phyloP scores from a whole-genome alignment of 1,140 invertebrate genomes.

The Drosophila prosaltans region DNA sequence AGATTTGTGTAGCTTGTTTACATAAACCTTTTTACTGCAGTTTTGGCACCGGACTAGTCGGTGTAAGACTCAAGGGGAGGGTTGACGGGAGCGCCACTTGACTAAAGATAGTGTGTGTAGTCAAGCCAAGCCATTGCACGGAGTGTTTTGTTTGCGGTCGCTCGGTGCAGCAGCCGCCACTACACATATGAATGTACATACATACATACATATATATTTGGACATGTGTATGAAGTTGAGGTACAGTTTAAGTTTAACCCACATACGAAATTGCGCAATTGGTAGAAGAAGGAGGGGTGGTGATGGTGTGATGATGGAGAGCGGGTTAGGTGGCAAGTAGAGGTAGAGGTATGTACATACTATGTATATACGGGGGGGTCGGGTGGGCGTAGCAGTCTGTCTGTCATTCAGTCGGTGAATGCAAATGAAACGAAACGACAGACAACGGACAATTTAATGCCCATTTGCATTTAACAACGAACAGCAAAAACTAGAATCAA shows the following conservation, averaged over 20 bases:
- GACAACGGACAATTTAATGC: constrained; percentile 75
- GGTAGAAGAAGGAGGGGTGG: constrained; percentile 23
- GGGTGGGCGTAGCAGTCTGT: constrained; percentile 18
- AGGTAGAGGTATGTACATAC: neutral
- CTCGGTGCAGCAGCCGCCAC: constrained; percentile 47
- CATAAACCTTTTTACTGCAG: constrained; percentile 60
- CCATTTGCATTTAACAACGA: constrained; percentile 73
- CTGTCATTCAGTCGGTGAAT: constrained; percentile 37
- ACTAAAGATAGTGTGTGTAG: constrained; percentile 5
- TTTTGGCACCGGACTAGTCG: constrained; percentile 23
- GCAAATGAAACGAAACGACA: constrained; percentile 76
- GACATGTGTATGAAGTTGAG: neutral
- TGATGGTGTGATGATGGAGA: too few species aligned
- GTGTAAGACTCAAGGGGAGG: neutral
- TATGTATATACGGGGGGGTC: neutral
- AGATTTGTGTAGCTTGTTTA: constrained; percentile 51
- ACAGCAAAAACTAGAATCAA: constrained; percentile 70
- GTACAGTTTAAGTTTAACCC: constrained; percentile 59
- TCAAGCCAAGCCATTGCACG: neutral
- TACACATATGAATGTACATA: neutral
- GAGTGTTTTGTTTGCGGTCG: constrained; percentile 35
- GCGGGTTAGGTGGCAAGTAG: neutral
- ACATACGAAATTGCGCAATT: constrained; percentile 68
- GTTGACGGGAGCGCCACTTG: neutral
- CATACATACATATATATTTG: too few species aligned